Evolutionary conservation across 1,140 invertebrate species (phyloP).

Genomic region (Ephestia elutella): DNA sequence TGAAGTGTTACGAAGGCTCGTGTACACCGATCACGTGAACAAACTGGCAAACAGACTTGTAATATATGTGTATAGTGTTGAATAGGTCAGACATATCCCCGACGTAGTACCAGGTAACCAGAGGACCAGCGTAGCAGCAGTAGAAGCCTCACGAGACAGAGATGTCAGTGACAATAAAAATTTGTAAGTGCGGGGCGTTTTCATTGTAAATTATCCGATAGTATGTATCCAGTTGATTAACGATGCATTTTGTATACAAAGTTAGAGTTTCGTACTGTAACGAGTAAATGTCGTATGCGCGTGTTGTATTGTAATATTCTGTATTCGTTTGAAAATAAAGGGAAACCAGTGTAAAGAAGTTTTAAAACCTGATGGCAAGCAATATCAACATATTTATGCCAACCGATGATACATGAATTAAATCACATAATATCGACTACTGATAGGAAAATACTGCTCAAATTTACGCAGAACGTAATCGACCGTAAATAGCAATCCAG

Average conservation of each 20-base stretch:
- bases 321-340: no score
- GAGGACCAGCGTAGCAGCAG: slow-evolving; percentile 21
- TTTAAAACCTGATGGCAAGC: no score
- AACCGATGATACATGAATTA: no score
- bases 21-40: slow-evolving; percentile 61
- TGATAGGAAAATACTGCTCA: no score
- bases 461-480: no score
- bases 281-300: neutral
- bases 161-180: slow-evolving; percentile 28
- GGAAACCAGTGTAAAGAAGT: no score
- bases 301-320: no score
- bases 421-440: no score
- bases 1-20: slow-evolving; percentile 79
- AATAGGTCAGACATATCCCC: slow-evolving; percentile 64
- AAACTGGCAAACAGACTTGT: slow-evolving; percentile 33
- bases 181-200: slow-evolving; percentile 2
- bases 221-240: neutral
- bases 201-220: slow-evolving; percentile 10
- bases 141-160: slow-evolving; percentile 8
- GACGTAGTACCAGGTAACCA: slow-evolving; percentile 58
- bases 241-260: neutral
- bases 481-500: no score
- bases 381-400: no score
- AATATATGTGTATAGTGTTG: slow-evolving; percentile 62
- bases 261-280: neutral